Evolutionary conservation across 2,888 invertebrate species (phyloP), one percentile per base, ranked within the genome.

Genomic region (Pardosa pseudoannulata): DNA sequence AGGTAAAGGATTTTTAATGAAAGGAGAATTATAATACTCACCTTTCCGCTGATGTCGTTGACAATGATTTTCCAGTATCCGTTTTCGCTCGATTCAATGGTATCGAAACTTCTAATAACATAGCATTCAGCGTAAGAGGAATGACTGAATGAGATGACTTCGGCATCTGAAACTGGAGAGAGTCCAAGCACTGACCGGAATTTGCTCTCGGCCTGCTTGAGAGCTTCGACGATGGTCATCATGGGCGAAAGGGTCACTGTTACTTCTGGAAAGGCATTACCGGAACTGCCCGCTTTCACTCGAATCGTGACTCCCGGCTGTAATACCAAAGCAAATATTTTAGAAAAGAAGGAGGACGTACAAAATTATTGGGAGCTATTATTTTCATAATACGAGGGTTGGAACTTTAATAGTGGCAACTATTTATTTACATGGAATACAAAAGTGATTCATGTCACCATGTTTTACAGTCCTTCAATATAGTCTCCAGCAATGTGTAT

Each of bases 161-260:
- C 74, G 5, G 67, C 74, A 9, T 82, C 71, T 0, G 74, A 70
- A 0, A 28, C 46, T 23, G 31, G 29, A 16, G 71, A 46, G 0
- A 70, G 62, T 6, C 74, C 82, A 19, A 88, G 31, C 0, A 50
- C 56, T 1, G 70, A 28, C 13, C 75, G 74, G 32, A 70, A 88
- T 36, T 75, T 73, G 64, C 74, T 70, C 31, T 88, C 88, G 6
- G 88, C 88, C 67, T 88, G 82, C 36, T 78, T 78, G 13, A 88
- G 50, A 1, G 82, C 88, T 75, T 88, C 88, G 7, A 82, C 79
- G 3, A 82, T 68, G 11, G 88, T 88, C 88, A 88, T 88, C 82
- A 88, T 82, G 0, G 88, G 88, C 0, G 88, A 88, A 0, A 88
- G 36, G 0, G 88, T 88, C 9, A 88, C 82, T 1, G 39, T 73